Evolutionary conservation across 2,797 vertebrate species (phyloP).

Genomic region (Naso thynnoides): DNA sequence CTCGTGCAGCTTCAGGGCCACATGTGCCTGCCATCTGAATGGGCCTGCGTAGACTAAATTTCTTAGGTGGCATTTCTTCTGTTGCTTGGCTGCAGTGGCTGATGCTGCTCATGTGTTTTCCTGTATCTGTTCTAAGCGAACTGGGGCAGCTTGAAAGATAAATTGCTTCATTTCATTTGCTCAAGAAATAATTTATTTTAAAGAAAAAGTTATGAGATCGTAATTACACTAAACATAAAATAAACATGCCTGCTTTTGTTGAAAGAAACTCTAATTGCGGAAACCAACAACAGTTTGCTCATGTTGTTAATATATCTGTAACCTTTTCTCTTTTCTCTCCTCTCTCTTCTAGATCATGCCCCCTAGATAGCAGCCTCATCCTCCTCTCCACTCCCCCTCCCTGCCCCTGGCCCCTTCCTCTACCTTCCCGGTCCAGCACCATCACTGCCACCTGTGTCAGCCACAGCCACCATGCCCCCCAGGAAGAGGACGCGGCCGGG

Average conservation of each 20-base stretch:
- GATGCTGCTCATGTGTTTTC: conserved; percentile 28
- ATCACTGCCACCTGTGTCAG: conserved; percentile 56
- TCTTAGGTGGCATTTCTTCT: conserved; percentile 9
- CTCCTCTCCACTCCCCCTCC: conserved; percentile 69
- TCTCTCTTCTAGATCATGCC: conserved; percentile 88
- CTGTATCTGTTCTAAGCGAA: conserved; percentile 43
- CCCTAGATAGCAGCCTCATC: conserved; percentile 88
- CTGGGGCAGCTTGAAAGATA: conserved; percentile 25
- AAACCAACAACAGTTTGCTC: background rate
- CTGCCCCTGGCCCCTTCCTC: conserved; percentile 63
- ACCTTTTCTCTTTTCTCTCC: conserved; percentile 31
- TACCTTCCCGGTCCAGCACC: conserved; percentile 53
- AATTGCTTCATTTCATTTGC: conserved; percentile 26
- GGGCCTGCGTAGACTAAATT: no score
- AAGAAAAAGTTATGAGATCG: conserved; percentile 12
- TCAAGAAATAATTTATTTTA: conserved; percentile 22
- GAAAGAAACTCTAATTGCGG: background rate
- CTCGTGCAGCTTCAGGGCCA: no score
- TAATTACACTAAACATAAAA: background rate
- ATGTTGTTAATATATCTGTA: conserved; percentile 5
- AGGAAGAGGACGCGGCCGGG: conserved; percentile 95
- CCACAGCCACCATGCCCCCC: conserved; percentile 89
- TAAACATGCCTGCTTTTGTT: background rate
- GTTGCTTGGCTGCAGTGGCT: conserved; percentile 27
- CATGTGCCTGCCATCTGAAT: no score